Evolutionary conservation across 2,113 vertebrate genomes (phyloP), one percentile per base, ranked within the genome.

Genomic region (Atrichornis clamosus): DNA sequence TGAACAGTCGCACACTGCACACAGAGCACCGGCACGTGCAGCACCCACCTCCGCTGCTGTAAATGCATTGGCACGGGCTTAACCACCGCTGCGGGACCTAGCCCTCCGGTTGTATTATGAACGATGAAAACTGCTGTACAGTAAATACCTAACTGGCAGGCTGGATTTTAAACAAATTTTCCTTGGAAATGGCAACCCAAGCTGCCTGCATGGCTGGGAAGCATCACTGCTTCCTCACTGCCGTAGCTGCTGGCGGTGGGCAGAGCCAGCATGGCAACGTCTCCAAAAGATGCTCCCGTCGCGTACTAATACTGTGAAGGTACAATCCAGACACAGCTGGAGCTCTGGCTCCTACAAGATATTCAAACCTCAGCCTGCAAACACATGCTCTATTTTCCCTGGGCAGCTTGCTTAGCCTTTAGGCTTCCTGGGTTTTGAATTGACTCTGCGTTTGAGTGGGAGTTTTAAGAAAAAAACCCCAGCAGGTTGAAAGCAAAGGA

Each of bases 391-490:
- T 91, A 59, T 95, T 95, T 96, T 90, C 89, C 88, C 94, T 3
- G 15, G 86, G 67, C 76, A 84, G 87, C 76, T 81, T 90, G 76
- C 84, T 93, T 84, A 67, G 44, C 83, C 83, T 94, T 96, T 72
- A 90, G 89, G 89, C 62, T 58, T 83, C 56, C 68, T 39, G 88
- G 81, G 50, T 82, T 86, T 84, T 90, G 80, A 94, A 88, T 27
- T 79, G 85, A 95, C 87, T 91, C 65, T 95, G 92, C 92, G 76
- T 94, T 91, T 83, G 96, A 95, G 82, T 81, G 83, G 91, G 95
- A 92, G 73, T 95, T 97, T 65, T 73, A 70, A 56, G 42, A 50
- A 91, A 90, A 94, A 80, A 93, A 2, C 0, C 32, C 50, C 76
- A 94, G 80, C 90, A 90, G 92, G 92, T 58, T 95, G 92, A 95